Evolutionary conservation across 2,797 vertebrate species (phyloP), one percentile per base, ranked within the genome.

Genomic region (Bradypodion pumilum): DNA sequence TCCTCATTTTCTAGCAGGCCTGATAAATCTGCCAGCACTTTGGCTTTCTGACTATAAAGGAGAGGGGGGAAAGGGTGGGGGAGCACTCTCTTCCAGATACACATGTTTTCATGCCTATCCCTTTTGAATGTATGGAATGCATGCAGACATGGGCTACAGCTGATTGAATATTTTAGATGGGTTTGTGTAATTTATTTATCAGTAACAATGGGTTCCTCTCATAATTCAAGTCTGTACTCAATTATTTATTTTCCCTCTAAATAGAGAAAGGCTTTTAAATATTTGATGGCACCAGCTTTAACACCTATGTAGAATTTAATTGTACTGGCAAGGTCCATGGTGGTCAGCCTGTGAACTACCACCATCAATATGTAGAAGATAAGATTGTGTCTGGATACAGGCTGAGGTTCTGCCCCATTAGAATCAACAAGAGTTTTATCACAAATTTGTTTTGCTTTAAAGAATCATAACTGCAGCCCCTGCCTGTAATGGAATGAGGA

Each of bases 141-240:
- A 19, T 63, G 32, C 49, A 69, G 37, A 19, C 49, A 16, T 60
- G 37, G 63, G 72, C 63, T 74, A 19, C 32, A 88, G 59, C 21
- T 78, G 23, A 4, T 1, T 52, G 63, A 60, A 83, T 42, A 78
- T 59, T 78, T 83, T 62, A 79, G 46, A 35, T 25, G 62, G 62
- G 29, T 46, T 23, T 74, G 2, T 68, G 72, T 85, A 23, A 46
- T 62, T 80, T 74, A 59, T 78, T 42, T 80, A 44, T 79, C 77
- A 82, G 66, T 44, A 46, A 16, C 56, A 65, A 88, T 63, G 35
- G 81, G 81, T 70, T 74, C 42, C 66, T 90, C 79, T 84, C 68
- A 86, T 66, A 87, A 76, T 72, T 74, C 60, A 69, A 60, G 49
- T 12, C 29, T 62, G 44, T 19, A 40, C 3, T 73, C 44, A 86